phyloP scores from a whole-genome alignment of 2,888 invertebrate genomes.

The Netelia inedita region DNA sequence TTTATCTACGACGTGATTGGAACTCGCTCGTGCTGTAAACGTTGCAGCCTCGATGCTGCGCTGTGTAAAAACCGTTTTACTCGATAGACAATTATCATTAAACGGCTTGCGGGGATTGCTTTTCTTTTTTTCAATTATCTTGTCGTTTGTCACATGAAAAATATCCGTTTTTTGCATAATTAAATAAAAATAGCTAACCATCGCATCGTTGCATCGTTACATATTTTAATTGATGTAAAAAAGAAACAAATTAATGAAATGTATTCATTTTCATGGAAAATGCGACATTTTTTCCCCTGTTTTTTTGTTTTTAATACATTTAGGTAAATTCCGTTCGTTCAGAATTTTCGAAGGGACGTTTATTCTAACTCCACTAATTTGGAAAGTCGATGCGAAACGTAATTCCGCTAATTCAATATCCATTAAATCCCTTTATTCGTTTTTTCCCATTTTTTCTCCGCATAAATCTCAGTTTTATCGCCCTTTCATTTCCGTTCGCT shows the following conservation, averaged over 20 bases:
- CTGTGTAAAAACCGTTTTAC: neutral
- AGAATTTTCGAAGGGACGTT: too few species aligned
- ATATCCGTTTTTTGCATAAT: neutral
- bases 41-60: neutral
- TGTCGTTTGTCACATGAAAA: neutral
- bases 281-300: neutral
- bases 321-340: too few species aligned
- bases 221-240: neutral
- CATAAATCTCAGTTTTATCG: constrained; percentile 20
- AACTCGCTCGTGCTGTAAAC: neutral
- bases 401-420: neutral
- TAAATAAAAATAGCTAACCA: neutral
- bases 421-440: neutral
- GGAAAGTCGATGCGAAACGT: neutral
- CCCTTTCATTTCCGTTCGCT: constrained; percentile 35
- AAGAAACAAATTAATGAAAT: neutral
- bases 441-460: neutral
- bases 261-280: neutral
- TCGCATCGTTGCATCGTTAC: neutral
- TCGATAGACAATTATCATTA: neutral
- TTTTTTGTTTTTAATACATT: neutral
- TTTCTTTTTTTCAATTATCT: neutral
- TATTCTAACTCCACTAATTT: too few species aligned
- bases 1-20: constrained; percentile 38
- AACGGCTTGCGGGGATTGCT: neutral